Percentiles rank a stretch among this genome's conserved stretches.
Evolutionary conservation across 1,140 invertebrate genomes (phyloP).

Genomic region (Aphelenchoides fujianensis): DNA sequence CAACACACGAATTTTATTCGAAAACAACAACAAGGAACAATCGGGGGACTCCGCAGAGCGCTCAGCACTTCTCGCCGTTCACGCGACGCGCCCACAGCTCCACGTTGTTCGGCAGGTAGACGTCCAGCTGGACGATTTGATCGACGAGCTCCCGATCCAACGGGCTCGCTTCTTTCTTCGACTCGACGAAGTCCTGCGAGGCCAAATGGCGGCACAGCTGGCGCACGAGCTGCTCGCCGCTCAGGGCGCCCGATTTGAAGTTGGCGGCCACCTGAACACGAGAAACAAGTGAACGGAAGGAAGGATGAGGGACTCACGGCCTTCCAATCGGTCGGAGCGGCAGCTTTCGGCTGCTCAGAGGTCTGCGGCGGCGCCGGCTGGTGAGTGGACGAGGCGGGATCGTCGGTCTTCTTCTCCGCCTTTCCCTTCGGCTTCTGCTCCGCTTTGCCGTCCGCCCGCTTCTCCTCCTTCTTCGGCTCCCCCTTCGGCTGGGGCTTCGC

Average conservation of each 20-base stretch:
- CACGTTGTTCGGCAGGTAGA: not conserved
- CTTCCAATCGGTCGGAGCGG: too few relatives aligned
- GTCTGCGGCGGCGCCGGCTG: too few relatives aligned
- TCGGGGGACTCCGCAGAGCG: too few relatives aligned
- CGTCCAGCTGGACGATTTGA: not conserved
- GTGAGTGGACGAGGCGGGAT: too few relatives aligned
- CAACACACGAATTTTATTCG: too few relatives aligned
- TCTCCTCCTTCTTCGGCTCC: too few relatives aligned
- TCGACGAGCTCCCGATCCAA: not conserved
- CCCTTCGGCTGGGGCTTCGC: too few relatives aligned
- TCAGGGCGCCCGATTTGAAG: not conserved
- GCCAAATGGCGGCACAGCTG: not conserved
- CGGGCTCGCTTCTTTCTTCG: not conserved
- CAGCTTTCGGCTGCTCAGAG: too few relatives aligned
- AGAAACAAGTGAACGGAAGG: not conserved
- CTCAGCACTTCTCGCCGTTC: not conserved
- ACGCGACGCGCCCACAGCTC: not conserved
- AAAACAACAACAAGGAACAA: not conserved
- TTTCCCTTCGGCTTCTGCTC: too few relatives aligned
- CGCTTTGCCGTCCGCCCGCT: conserved; percentile 8
- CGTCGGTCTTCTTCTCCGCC: too few relatives aligned
- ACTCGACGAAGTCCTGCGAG: not conserved
- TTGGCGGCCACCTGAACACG: not conserved
- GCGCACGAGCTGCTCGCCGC: not conserved
- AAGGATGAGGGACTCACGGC: too few relatives aligned